Evolutionary conservation across 2,113 vertebrate species (phyloP).

Genomic region (Abramis brama): DNA sequence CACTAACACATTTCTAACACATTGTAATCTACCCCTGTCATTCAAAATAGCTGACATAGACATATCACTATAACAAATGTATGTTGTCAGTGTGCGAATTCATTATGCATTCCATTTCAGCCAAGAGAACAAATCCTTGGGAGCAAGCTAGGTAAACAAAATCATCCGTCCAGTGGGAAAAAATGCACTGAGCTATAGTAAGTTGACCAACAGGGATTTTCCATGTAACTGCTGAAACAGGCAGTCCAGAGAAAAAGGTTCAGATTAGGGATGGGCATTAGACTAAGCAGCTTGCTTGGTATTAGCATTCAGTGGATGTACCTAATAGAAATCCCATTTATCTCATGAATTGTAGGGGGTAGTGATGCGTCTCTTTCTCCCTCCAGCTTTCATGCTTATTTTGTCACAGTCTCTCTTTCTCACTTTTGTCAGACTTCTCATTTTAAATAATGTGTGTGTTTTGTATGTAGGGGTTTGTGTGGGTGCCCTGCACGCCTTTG

Average conservation of each 20-base stretch:
- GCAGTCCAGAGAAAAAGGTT: constrained; percentile 43
- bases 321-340: constrained; percentile 46
- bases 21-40: constrained; percentile 20
- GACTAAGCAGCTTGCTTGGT: constrained; percentile 51
- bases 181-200: not conserved
- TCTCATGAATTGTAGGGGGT: constrained; percentile 20
- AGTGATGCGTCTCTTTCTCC: constrained; percentile 31
- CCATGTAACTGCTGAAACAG: constrained; percentile 39
- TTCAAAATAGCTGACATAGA: constrained; percentile 18
- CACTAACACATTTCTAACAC: not conserved
- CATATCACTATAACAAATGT: constrained; percentile 21
- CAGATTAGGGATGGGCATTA: constrained; percentile 35
- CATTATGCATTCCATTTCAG: constrained; percentile 7
- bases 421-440: constrained; percentile 3
- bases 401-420: not conserved
- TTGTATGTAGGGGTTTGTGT: constrained; percentile 31
- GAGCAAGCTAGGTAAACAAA: not conserved
- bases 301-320: constrained; percentile 49
- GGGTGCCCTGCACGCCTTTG: constrained; percentile 40
- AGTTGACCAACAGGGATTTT: constrained; percentile 25
- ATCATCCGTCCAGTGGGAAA: not conserved
- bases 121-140: constrained; percentile 1
- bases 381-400: not conserved
- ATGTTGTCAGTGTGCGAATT: constrained; percentile 11
- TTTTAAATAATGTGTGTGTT: constrained; percentile 15